Percentiles rank a stretch among this genome's conserved stretches.
Evolutionary conservation across 1,140 invertebrate genomes (phyloP).

Genomic region (Habropoda laboriosa): DNA sequence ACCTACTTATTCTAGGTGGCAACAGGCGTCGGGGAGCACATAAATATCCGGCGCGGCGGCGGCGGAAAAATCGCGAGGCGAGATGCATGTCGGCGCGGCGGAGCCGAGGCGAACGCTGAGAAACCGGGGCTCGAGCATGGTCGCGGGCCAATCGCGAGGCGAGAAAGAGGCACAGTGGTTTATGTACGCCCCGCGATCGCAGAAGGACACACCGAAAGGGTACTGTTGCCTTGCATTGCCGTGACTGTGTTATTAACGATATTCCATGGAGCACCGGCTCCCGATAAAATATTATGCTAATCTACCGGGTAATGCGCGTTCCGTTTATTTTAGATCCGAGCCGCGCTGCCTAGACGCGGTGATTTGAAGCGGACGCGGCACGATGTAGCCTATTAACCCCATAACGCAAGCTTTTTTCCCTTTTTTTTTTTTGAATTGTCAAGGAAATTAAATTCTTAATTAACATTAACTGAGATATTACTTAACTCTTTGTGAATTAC

Average conservation of each 20-base stretch:
- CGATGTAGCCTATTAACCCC: no score
- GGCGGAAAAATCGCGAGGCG: neutral
- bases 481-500: no score
- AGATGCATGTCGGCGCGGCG: slow-evolving; percentile 27
- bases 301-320: slow-evolving; percentile 26
- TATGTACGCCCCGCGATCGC: slow-evolving; percentile 34
- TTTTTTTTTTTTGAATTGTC: no score
- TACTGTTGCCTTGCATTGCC: slow-evolving; percentile 51
- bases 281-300: slow-evolving; percentile 68
- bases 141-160: slow-evolving; percentile 12
- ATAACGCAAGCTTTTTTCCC: no score
- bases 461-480: no score
- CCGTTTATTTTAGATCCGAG: slow-evolving; percentile 46
- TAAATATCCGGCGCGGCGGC: slow-evolving; percentile 42
- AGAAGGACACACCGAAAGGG: slow-evolving; percentile 66
- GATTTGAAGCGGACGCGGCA: no score
- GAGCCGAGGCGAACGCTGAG: neutral
- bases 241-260: slow-evolving; percentile 69
- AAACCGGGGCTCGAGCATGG: slow-evolving; percentile 16
- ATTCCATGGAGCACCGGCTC: slow-evolving; percentile 50
- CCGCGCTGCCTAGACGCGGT: neutral
- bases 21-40: slow-evolving; percentile 34
- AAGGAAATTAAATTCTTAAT: no score
- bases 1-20: slow-evolving; percentile 53
- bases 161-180: slow-evolving; percentile 23